Conservation (phyloP, 2,797 vertebrate genomes). For the Muscicapa comitata region DNA sequence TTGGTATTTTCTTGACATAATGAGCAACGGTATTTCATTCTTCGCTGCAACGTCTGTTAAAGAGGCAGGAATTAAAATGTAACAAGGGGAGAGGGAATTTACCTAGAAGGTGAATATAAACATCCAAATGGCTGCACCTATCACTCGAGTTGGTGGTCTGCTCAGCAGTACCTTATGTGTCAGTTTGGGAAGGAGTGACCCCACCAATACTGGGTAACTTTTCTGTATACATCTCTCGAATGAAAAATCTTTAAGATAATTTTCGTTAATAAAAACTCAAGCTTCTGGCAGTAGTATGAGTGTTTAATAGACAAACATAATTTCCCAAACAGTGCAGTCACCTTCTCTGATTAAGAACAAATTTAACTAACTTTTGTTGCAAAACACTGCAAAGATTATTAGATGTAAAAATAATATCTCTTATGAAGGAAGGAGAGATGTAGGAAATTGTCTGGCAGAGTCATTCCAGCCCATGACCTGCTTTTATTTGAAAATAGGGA, state of each 20-base stretch:
- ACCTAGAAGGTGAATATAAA: background rate
- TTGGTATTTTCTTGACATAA: slow-evolving; percentile 73
- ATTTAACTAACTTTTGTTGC: background rate
- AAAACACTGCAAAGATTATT: background rate
- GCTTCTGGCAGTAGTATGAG: background rate
- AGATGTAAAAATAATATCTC: background rate
- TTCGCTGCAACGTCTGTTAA: slow-evolving; percentile 3
- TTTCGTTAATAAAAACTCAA: background rate
- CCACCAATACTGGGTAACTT: background rate
- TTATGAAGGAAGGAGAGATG: background rate
- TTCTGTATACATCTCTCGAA: background rate
- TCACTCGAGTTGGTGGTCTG: background rate
- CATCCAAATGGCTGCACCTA: background rate
- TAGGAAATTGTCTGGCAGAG: accelerated
- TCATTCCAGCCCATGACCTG: background rate
- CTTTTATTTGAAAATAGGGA: background rate
- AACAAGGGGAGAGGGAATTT: background rate
- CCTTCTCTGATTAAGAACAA: background rate
- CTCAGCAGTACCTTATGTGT: background rate
- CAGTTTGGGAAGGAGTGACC: background rate
- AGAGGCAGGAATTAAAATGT: slow-evolving; percentile 6
- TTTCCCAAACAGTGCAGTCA: background rate
- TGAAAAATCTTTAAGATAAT: background rate
- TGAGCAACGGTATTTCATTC: slow-evolving; percentile 61
- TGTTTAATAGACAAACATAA: background rate